phyloP scores from a whole-genome alignment of 2,113 vertebrate genomes.

The Scatophagus argus region DNA sequence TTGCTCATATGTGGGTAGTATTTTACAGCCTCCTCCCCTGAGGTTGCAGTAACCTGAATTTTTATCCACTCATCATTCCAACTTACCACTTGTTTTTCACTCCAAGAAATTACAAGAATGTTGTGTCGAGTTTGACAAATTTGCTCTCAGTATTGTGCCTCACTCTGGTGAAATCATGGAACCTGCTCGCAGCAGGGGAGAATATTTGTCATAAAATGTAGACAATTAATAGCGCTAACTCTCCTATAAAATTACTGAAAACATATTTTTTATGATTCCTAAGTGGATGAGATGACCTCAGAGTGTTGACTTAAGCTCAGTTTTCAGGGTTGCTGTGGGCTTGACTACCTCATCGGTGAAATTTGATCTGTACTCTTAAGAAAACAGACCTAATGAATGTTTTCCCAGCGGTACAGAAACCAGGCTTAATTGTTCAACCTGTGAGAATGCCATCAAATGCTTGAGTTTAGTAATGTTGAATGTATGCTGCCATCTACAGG shows the following conservation, averaged over 20 bases:
- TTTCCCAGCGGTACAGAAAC: constrained; percentile 38
- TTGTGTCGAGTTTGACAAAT: constrained; percentile 42
- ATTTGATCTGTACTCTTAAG: constrained; percentile 19
- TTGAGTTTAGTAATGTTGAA: not conserved
- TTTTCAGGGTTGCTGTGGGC: constrained; percentile 45
- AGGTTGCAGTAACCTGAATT: constrained; percentile 18
- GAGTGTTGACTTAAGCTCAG: constrained; percentile 63
- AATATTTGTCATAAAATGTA: constrained; percentile 33
- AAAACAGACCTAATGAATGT: constrained; percentile 54
- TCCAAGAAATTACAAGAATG: constrained; percentile 31
- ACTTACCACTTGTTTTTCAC: constrained; percentile 15
- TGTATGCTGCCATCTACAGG: constrained; percentile 65
- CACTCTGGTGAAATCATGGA: constrained; percentile 52
- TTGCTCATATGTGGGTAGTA: constrained; percentile 27
- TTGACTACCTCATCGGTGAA: constrained; percentile 29
- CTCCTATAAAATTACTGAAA: constrained; percentile 49
- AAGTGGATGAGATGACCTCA: constrained; percentile 59
- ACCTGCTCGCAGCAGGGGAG: not conserved
- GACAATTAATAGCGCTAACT: constrained; percentile 39
- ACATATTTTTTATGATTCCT: constrained; percentile 34
- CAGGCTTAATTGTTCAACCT: constrained; percentile 3
- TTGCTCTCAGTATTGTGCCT: not conserved
- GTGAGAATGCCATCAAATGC: constrained; percentile 1
- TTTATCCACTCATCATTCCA: constrained; percentile 13
- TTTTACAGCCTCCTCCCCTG: constrained; percentile 42